A percentile compares a stretch with the other conserved stretches of the same genome.
These are phyloP conservation scores for Creontiades dilutus DNA, from an alignment of 2,888 invertebrate species.

Conservation along the genomic window DNA sequence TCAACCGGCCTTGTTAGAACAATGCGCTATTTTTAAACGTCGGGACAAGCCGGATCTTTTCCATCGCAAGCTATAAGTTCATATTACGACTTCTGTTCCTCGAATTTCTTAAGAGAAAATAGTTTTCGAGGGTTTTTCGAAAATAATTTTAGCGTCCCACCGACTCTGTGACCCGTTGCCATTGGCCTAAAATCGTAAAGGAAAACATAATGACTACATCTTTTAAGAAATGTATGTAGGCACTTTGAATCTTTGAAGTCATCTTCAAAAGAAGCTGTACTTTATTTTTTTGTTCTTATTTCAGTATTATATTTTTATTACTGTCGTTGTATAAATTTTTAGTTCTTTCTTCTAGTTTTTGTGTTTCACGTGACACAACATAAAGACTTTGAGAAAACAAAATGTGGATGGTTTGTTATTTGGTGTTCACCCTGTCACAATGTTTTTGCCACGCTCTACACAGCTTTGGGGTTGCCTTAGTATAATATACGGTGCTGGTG, in stretches of 20 bases:
- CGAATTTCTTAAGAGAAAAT: background rate
- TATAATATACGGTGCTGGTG: constrained; percentile 50
- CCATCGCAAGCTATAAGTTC: background rate
- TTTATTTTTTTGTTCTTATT: constrained; percentile 13
- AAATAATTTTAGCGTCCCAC: background rate
- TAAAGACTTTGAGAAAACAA: constrained; percentile 52
- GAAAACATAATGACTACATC: background rate
- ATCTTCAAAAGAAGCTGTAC: constrained; percentile 8
- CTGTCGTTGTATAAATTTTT: constrained; percentile 5
- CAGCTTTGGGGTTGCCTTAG: background rate
- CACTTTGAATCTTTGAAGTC: background rate
- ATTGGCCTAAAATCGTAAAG: background rate
- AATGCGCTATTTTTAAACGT: constrained; percentile 46
- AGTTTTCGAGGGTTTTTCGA: background rate
- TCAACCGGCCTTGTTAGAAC: constrained; percentile 55
- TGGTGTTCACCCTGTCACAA: constrained; percentile 5
- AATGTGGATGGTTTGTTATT: background rate
- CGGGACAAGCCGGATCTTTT: background rate
- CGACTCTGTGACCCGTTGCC: background rate
- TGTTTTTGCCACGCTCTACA: background rate
- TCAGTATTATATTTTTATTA: constrained; percentile 58
- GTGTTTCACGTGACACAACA: constrained; percentile 56
- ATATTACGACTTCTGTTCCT: background rate
- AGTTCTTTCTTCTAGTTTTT: constrained; percentile 47
- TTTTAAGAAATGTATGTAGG: background rate